Percentiles rank a stretch among this genome's conserved stretches.
Evolutionary conservation across 2,113 vertebrate species (phyloP).

Genomic region (Andinoacara biseriatus): DNA sequence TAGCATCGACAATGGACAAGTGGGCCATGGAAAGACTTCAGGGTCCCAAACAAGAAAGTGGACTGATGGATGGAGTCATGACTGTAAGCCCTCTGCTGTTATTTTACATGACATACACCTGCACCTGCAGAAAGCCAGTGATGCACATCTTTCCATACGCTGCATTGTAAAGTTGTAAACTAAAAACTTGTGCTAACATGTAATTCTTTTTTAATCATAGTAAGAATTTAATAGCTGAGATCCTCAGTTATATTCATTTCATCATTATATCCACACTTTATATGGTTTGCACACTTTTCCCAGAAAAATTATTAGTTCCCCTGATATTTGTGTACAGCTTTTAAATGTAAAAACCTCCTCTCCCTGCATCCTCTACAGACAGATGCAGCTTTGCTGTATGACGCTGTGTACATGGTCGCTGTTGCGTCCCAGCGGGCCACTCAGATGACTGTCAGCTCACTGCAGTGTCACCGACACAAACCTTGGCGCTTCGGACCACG

Average conservation of each 20-base stretch:
- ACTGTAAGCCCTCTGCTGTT: constrained; percentile 80
- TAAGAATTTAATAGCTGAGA: background rate
- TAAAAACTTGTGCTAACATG: background rate
- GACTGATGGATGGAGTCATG: constrained; percentile 92
- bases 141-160: constrained; percentile 21
- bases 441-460: constrained; percentile 95
- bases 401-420: constrained; percentile 94
- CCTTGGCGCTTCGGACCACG: constrained; percentile 96
- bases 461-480: constrained; percentile 97
- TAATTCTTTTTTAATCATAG: background rate
- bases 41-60: constrained; percentile 88
- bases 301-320: background rate
- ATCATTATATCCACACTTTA: background rate
- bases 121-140: background rate
- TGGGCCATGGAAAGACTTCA: constrained; percentile 94
- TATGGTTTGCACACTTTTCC: background rate
- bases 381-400: constrained; percentile 95
- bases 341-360: background rate
- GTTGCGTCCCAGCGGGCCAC: constrained; percentile 90
- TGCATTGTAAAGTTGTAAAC: background rate
- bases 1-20: constrained; percentile 89
- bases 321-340: background rate
- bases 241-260: background rate
- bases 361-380: constrained; percentile 80
- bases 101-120: background rate